phyloP scores from a whole-genome alignment of 2,888 invertebrate genomes.

The Siphlonurus alternatus region DNA sequence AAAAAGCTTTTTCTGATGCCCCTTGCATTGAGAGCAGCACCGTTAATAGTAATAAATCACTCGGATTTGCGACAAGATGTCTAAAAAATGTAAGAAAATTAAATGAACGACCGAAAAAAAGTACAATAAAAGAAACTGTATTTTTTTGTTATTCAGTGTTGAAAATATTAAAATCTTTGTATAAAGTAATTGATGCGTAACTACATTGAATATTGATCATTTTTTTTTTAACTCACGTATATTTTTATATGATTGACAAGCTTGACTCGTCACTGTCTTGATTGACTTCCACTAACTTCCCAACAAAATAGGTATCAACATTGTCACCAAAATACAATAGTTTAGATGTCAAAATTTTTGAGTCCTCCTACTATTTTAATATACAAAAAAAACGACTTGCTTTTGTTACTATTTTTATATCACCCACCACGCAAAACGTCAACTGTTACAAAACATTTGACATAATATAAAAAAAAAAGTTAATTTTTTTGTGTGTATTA shows the following conservation, averaged over 20 bases:
- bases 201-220: background rate
- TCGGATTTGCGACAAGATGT: background rate
- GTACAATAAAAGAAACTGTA: too few relatives aligned
- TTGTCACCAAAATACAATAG: background rate
- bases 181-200: background rate
- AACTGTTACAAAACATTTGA: background rate
- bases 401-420: background rate
- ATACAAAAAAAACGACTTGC: background rate
- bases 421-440: background rate
- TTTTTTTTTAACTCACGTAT: background rate
- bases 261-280: background rate
- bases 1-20: background rate
- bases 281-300: background rate
- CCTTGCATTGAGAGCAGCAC: background rate
- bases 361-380: background rate
- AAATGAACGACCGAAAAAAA: too few relatives aligned
- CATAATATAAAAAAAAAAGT: background rate
- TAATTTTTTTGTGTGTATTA: background rate
- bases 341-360: too few relatives aligned
- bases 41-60: background rate
- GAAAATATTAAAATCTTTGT: background rate
- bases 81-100: background rate
- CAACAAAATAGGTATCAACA: too few relatives aligned
- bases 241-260: background rate
- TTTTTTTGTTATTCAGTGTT: too few relatives aligned